Evolutionary conservation across 2,113 vertebrate species (phyloP).

Genomic region (Donacobius atricapilla): DNA sequence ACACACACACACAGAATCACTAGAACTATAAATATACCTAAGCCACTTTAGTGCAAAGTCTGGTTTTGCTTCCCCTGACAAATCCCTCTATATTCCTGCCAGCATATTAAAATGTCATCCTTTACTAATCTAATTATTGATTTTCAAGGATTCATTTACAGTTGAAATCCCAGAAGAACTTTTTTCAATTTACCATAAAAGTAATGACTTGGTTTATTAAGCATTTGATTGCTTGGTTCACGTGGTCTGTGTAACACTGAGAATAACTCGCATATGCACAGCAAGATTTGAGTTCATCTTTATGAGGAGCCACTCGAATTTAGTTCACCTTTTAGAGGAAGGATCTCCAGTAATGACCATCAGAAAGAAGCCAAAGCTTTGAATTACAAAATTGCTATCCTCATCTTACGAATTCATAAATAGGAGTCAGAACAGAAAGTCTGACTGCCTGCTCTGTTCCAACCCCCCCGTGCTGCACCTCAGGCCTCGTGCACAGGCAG

Average conservation of each 20-base stretch:
- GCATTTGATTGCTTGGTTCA: background rate
- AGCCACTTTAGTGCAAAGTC: constrained; percentile 48
- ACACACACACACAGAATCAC: constrained; percentile 30
- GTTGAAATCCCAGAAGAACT: constrained; percentile 46
- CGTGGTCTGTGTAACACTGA: background rate
- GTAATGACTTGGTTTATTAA: constrained; percentile 46
- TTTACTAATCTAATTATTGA: constrained; percentile 56
- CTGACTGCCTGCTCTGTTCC: background rate
- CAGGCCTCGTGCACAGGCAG: background rate
- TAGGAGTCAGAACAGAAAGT: background rate
- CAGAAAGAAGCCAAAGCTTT: constrained; percentile 11
- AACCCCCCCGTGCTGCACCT: rapidly evolving
- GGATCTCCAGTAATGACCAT: background rate
- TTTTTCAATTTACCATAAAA: constrained; percentile 38
- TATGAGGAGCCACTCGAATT: background rate
- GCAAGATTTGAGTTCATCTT: constrained; percentile 57
- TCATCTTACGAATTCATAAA: background rate
- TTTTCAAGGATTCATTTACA: constrained; percentile 54
- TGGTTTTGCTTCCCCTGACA: constrained; percentile 44
- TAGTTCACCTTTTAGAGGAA: background rate
- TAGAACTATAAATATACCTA: constrained; percentile 52
- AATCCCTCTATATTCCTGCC: constrained; percentile 52
- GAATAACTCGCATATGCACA: background rate
- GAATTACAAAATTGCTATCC: background rate
- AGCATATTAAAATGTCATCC: constrained; percentile 44